Evolutionary conservation across 2,888 invertebrate species (phyloP), one percentile per base, ranked within the genome.

Genomic region (Torymus auratus): DNA sequence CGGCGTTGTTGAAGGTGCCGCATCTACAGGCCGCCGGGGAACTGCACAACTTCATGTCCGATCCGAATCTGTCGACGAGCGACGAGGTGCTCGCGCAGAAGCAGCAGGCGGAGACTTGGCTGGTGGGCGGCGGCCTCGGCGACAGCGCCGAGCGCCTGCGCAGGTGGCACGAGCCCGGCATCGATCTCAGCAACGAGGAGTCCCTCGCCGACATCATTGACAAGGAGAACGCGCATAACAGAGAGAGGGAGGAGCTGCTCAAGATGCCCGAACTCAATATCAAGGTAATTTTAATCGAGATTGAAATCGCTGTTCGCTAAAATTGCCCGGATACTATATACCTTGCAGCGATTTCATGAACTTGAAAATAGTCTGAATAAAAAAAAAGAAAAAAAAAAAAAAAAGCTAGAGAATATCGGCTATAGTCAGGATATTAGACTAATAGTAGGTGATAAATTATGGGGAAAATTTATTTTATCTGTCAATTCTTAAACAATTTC

Each of bases 1-100:
- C 64, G 12, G 7, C 11, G 11, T 0, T 55, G 12, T 2, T 70
- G 41, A 28, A 69, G 50, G 7, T 67, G 2, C 60, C 28, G 5
- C 52, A 13, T 14, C 0, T 86, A 85, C 17, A 41, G 7, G 41
- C 41, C 15, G 1, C 17, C 60, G 0, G 79, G 0, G 23, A 64
- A 75, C 84, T 14, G 81, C 74, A 81, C 20, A 84, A 80, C 14
- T 85, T 83, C 64, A 83, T 85, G 14, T 91, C 91, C 1, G 88
- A 91, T 84, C 89, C 91, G 0, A 89, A 89, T 80, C 78, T 91
- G 28, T 84, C 86, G n/a, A 76, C 83, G 2, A 79, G 81, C 61
- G 85, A 86, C 7, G 78, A 82, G 60, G 53, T 71, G 58, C 61
- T 78, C 4, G 82, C 84, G 2, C 77, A 80, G 17, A 68, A 79